These are phyloP conservation scores for Formicarius rufipectus DNA, from an alignment of 2,113 vertebrate genomes.

Conservation along the genomic window DNA sequence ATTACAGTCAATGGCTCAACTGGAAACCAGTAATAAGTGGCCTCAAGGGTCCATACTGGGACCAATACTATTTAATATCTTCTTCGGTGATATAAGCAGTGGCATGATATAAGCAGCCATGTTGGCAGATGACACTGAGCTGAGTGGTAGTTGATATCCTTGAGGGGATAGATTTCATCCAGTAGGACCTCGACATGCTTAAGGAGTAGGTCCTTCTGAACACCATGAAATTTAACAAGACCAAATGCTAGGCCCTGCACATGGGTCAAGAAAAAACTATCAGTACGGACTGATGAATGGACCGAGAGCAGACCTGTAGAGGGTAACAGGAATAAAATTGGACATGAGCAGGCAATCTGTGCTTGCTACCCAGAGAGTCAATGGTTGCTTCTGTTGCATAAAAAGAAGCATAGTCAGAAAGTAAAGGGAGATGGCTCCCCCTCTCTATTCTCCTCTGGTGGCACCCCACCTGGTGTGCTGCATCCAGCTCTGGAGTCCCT, in stretches of 20 bases:
- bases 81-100: background rate
- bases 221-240: background rate
- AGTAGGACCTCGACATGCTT: background rate
- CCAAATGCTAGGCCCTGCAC: background rate
- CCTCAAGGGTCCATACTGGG: background rate
- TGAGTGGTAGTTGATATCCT: background rate
- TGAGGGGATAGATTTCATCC: background rate
- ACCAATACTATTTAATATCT: background rate
- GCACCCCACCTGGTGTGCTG: background rate
- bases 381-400: rapidly evolving
- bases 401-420: rapidly evolving
- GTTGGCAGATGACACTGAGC: background rate
- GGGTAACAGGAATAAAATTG: background rate
- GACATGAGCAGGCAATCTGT: background rate
- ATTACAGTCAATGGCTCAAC: background rate
- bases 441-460: background rate
- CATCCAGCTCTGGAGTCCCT: background rate
- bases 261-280: background rate
- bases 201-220: background rate
- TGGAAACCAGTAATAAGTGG: background rate
- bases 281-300: background rate
- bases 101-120: background rate
- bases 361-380: background rate
- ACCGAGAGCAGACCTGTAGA: background rate
- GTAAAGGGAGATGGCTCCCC: background rate